Base-by-base conservation (phyloP, 37 sponge, comb jelly and placozoan genomes). In the Aplysina aerophoba region DNA sequence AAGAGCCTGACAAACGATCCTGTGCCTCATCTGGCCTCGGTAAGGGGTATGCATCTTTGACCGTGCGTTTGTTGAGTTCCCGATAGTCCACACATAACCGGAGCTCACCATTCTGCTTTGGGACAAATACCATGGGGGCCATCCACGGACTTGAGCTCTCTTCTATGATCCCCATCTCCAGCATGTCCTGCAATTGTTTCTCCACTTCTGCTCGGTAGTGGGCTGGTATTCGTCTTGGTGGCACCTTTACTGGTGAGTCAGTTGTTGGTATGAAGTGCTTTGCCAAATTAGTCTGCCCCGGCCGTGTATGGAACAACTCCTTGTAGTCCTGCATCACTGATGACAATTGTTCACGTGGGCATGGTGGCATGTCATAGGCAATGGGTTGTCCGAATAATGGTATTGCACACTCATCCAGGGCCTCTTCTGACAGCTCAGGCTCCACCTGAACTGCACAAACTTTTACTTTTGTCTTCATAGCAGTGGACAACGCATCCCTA, bases 41-140 rank as follows among this genome's bases (percentile, higher is more conserved):
- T 34, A 92, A 58, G 59, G 90, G 90, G 38, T 87, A 87, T 25
- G 85, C 88, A 80, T 85, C 88, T 38, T 87, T 89, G 62, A 22
- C 55, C 55, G 91, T 85, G 40, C 65, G 65, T 56, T 87, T 84
- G 83, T 92, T 92, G 37, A 94, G 60, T 30, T 88, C 89, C 4
- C 91, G 60, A 38, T 85, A 94, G 54, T 94, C 91, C 0, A 90
- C 73, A 62, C 88, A 85, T 14, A 93, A 28, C 19, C 88, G 39
- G 40, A 87, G 30, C 17, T 87, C 82, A 59, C 87, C 90, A 55
- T 88, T 84, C 37, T 87, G 81, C 78, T 88, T 90, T 5, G 67
- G 57, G 6, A 93, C 88, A 60, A 78, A 89, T 27, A 91, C 81
- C 17, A 83, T 84, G n/a, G 94, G 94, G 57, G 94, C 85, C 88